Evolutionary conservation across 2,888 invertebrate genomes (phyloP), one percentile per base, ranked within the genome.

Genomic region (Nipponacmea schrenckii): DNA sequence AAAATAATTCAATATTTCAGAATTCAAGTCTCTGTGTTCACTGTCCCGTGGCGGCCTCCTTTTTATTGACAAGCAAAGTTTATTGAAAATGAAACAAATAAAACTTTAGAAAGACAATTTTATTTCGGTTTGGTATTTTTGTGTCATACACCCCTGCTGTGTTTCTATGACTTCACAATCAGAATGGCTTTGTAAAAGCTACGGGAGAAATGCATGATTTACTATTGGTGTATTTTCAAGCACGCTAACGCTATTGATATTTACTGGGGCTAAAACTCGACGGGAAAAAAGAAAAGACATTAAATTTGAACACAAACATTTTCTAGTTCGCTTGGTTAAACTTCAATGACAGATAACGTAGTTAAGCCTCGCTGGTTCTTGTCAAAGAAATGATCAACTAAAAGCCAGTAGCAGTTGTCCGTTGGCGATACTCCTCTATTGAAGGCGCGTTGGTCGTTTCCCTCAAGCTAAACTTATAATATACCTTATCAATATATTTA

Each of bases 81-180:
- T 24, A 56, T 56, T 56, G 56, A 24, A 56, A 56, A 56, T 20
- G 56, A 56, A 56, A 56, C 20, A 56, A 56, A 56, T 56, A 56
- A 56, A 56, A 56, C 50, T 20, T 20, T 20, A 20, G 56, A 56
- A 56, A 56, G 24, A 2, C 20, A 56, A 56, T 56, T 56, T 56
- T 56, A 56, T 56, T 20, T 56, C 24, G 56, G 56, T 14, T 56
- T 12, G 56, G 20, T 56, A 56, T 56, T 56, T 56, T 56, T 24
- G 24, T 20, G 20, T 20, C 24, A 20, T 24, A 24, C 56, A 20
- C 2, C 24, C 56, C 56, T 56, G 15, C 24, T 56, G 56, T 24
- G 56, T 56, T 56, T 56, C 56, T 56, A 56, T 56, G 56, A 56
- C 56, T 56, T 56, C 56, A 56, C 56, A 24, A 56, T 56, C 56